Conservation (phyloP, 2,113 vertebrate species). For the Pimephales promelas region DNA sequence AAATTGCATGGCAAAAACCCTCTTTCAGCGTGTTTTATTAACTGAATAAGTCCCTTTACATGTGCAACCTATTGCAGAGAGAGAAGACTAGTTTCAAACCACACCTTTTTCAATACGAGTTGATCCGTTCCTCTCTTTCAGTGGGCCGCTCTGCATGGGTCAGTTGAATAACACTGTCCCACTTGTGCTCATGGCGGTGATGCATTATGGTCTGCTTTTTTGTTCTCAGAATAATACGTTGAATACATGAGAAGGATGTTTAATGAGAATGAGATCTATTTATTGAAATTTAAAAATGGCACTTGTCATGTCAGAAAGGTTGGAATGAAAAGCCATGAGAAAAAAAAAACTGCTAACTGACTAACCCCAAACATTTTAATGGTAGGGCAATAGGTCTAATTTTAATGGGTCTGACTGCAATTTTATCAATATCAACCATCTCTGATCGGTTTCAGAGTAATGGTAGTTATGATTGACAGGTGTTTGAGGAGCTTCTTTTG, state of each 20-base stretch:
- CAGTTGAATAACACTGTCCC: background rate
- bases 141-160: background rate
- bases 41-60: background rate
- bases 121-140: background rate
- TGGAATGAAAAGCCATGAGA: background rate
- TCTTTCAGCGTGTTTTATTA: background rate
- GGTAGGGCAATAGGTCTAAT: background rate
- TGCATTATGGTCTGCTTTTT: background rate
- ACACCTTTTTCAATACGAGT: background rate
- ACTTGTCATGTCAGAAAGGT: background rate
- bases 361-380: background rate
- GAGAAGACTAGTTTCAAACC: background rate
- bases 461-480: constrained; percentile 51
- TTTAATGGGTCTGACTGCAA: too few relatives aligned
- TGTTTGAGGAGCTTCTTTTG: constrained; percentile 78
- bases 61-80: background rate
- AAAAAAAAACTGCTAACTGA: too few relatives aligned
- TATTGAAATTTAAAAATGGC: background rate
- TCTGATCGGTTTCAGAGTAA: constrained; percentile 27
- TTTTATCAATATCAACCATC: background rate
- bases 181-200: background rate
- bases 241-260: background rate
- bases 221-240: background rate
- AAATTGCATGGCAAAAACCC: background rate
- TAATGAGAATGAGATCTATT: background rate